Conservation (phyloP, 1,140 invertebrate species). For the Meloidogyne exigua region DNA sequence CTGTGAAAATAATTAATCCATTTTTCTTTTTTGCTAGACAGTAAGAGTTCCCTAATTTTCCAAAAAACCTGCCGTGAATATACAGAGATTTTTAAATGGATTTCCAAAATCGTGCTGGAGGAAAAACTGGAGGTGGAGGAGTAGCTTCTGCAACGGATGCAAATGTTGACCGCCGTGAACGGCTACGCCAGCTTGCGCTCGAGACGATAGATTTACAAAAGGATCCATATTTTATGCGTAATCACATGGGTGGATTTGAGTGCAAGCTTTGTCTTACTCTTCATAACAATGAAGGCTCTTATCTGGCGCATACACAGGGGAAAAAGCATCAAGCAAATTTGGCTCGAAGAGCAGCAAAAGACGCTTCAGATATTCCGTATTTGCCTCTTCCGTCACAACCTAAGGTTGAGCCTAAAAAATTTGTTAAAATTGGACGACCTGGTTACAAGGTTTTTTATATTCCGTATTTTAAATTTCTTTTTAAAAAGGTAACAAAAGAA, state of each 20-base stretch:
- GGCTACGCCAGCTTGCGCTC: slow-evolving; percentile 87
- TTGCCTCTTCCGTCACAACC: slow-evolving; percentile 66
- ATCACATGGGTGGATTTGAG: slow-evolving; percentile 96
- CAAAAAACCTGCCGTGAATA: too few species aligned
- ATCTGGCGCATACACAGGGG: slow-evolving; percentile 98
- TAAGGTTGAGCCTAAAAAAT: slow-evolving; percentile 76
- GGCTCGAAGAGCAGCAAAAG: slow-evolving; percentile 92
- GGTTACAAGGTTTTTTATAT: slow-evolving; percentile 76
- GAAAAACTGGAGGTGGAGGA: slow-evolving; percentile 96
- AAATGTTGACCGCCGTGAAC: slow-evolving; percentile 90
- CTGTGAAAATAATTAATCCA: too few species aligned
- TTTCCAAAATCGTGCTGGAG: slow-evolving; percentile 93
- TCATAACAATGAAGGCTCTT: slow-evolving; percentile 99
- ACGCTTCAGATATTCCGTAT: slow-evolving; percentile 85
- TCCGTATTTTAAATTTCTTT: neutral
- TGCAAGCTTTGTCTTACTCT: slow-evolving; percentile 97
- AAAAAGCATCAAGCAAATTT: slow-evolving; percentile 99
- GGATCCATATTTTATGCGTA: slow-evolving; percentile 99
- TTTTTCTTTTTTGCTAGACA: too few species aligned
- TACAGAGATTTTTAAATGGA: slow-evolving; percentile 72
- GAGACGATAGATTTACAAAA: slow-evolving; percentile 99
- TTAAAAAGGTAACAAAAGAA: slow-evolving; percentile 83
- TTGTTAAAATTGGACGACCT: slow-evolving; percentile 98
- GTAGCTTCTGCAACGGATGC: slow-evolving; percentile 94
- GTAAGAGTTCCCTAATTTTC: too few species aligned